phyloP scores from a whole-genome alignment of 2,888 invertebrate genomes.

The Mimas tiliae region DNA sequence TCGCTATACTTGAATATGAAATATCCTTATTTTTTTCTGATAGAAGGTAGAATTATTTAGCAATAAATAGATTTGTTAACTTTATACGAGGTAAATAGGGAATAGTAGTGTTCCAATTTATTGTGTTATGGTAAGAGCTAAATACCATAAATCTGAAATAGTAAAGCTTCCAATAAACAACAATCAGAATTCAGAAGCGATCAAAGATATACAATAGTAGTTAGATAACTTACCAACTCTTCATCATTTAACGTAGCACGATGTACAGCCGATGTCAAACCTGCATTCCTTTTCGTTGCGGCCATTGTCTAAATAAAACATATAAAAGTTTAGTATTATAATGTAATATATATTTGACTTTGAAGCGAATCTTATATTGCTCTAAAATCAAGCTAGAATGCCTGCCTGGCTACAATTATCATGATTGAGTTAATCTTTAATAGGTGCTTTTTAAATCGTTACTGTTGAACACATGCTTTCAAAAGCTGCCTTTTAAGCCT shows the following conservation, averaged over 20 bases:
- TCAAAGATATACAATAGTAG: background rate
- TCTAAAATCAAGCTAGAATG: conserved; percentile 28
- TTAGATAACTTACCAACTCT: conserved; percentile 93
- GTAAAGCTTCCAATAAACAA: background rate
- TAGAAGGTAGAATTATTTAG: background rate
- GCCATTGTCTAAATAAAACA: conserved; percentile 95
- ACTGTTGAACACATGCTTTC: conserved; percentile 57
- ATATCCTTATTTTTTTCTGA: background rate
- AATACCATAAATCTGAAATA: background rate
- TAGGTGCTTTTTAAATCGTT: conserved; percentile 35
- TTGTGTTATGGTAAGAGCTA: background rate
- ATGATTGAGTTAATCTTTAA: conserved; percentile 6
- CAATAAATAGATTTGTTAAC: background rate
- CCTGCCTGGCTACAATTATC: conserved; percentile 25
- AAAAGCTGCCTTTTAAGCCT: conserved; percentile 62
- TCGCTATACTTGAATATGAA: background rate
- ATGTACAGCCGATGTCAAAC: conserved; percentile 98
- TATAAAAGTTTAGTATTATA: conserved; percentile 12
- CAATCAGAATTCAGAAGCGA: background rate
- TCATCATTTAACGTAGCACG: conserved; percentile 99
- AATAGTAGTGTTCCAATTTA: background rate
- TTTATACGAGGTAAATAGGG: background rate
- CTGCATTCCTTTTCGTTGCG: conserved; percentile 98
- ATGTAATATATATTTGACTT: background rate
- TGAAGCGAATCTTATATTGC: conserved; percentile 16